phyloP scores from a whole-genome alignment of 2,888 invertebrate genomes.

The Zaprionus bogoriensis region DNA sequence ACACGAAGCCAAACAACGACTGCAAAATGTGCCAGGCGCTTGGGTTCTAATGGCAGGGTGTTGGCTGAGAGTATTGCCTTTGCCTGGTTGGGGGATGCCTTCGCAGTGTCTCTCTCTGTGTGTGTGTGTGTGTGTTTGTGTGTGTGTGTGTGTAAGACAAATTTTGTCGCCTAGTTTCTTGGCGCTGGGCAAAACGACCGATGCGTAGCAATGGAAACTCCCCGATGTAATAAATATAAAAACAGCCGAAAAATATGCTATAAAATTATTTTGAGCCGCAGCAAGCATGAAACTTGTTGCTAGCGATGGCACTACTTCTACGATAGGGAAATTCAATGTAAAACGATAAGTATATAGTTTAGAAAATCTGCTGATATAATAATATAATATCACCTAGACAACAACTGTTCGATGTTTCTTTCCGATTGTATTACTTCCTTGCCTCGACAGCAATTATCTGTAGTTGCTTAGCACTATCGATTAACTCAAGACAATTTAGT shows the following conservation, averaged over 20 bases:
- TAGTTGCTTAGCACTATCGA: too few relatives aligned
- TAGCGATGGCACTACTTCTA: slow-evolving; percentile 24
- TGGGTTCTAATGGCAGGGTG: too few relatives aligned
- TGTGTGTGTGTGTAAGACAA: slow-evolving; percentile 60
- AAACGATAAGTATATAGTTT: too few relatives aligned
- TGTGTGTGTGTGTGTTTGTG: slow-evolving; percentile 1
- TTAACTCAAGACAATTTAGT: too few relatives aligned
- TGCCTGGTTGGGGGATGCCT: too few relatives aligned
- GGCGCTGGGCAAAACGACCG: slow-evolving; percentile 63
- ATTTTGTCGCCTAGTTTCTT: slow-evolving; percentile 58
- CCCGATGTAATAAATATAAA: slow-evolving; percentile 82
- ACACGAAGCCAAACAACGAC: slow-evolving; percentile 47
- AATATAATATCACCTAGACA: too few relatives aligned
- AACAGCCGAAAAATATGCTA: slow-evolving; percentile 80
- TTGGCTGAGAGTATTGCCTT: too few relatives aligned
- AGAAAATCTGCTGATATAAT: too few relatives aligned
- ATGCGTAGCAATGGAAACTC: slow-evolving; percentile 77
- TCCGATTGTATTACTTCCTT: too few relatives aligned
- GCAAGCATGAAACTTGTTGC: slow-evolving; percentile 26
- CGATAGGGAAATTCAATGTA: neutral
- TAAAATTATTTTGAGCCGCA: slow-evolving; percentile 70
- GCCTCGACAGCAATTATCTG: too few relatives aligned
- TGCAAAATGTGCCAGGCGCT: neutral
- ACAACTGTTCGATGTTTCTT: too few relatives aligned
- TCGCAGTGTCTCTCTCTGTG: neutral